A percentile compares a stretch with the other conserved stretches of the same genome.
These are phyloP conservation scores for Rhineura floridana DNA, from an alignment of 2,113 vertebrate genomes.

Conservation along the genomic window DNA sequence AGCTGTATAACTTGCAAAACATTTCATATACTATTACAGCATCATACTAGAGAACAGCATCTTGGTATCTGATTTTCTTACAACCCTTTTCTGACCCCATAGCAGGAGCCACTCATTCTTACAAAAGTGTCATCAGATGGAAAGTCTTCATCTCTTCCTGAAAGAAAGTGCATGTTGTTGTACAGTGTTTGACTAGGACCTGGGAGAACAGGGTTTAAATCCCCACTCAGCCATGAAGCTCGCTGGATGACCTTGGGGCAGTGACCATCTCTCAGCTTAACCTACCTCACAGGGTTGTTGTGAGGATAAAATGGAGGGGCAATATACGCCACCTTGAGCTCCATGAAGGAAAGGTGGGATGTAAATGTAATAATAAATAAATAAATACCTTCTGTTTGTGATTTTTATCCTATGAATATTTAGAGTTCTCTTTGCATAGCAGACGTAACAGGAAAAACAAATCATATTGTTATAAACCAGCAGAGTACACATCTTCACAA, in stretches of 20 bases:
- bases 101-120: background rate
- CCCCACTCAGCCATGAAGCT: too few species aligned
- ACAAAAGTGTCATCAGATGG: background rate
- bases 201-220: too few species aligned
- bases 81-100: background rate
- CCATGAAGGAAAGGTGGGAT: too few species aligned
- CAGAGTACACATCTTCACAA: background rate
- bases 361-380: too few species aligned
- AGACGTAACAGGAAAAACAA: background rate
- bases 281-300: too few species aligned
- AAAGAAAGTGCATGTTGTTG: too few species aligned
- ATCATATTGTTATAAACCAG: background rate
- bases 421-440: background rate
- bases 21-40: background rate
- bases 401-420: background rate
- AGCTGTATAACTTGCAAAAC: background rate
- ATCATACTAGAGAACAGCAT: background rate
- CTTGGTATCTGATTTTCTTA: background rate
- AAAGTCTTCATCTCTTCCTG: background rate
- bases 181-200: too few species aligned
- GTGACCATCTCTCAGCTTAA: too few species aligned
- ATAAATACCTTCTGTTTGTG: background rate
- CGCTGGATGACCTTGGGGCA: too few species aligned
- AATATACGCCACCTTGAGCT: too few species aligned
- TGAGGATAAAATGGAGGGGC: too few species aligned